Conservation (phyloP, 2,888 invertebrate genomes). For the Apoderus coryli region DNA sequence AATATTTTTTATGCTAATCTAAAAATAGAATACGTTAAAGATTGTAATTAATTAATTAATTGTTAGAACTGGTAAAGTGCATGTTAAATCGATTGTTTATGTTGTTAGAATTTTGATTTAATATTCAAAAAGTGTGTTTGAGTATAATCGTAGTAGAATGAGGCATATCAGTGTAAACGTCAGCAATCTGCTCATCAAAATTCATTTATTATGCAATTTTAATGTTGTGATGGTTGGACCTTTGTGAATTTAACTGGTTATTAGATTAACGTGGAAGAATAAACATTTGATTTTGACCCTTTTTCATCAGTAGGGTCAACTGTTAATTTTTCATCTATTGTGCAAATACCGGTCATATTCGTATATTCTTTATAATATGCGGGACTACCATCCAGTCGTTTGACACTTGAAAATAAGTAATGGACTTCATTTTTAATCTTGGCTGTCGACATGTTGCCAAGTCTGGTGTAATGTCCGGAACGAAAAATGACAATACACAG, state of each 20-base stretch:
- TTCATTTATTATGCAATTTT: constrained; percentile 29
- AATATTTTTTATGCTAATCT: too few species aligned
- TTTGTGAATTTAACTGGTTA: constrained; percentile 27
- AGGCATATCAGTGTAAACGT: too few species aligned
- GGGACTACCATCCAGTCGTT: constrained; percentile 18
- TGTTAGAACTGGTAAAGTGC: too few species aligned
- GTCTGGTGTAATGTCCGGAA: constrained; percentile 22
- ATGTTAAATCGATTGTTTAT: too few species aligned
- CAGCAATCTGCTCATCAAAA: too few species aligned
- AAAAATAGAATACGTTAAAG: too few species aligned
- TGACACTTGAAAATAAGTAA: constrained; percentile 26
- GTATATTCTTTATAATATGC: too few species aligned
- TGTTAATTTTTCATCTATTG: constrained; percentile 30
- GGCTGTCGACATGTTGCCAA: constrained; percentile 22
- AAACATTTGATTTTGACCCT: constrained; percentile 27
- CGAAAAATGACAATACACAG: constrained; percentile 21
- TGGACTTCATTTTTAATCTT: constrained; percentile 27
- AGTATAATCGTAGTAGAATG: too few species aligned
- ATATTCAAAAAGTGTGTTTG: too few species aligned
- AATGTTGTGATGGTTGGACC: constrained; percentile 25
- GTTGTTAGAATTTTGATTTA: too few species aligned
- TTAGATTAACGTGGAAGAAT: constrained; percentile 26
- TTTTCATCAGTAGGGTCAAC: constrained; percentile 25
- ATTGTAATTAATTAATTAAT: too few species aligned
- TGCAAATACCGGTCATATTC: constrained; percentile 23